A percentile compares a stretch with the other conserved stretches of the same genome.
Conservation (phyloP, 23 tunicate genomes). For the Diplosoma virens region DNA sequence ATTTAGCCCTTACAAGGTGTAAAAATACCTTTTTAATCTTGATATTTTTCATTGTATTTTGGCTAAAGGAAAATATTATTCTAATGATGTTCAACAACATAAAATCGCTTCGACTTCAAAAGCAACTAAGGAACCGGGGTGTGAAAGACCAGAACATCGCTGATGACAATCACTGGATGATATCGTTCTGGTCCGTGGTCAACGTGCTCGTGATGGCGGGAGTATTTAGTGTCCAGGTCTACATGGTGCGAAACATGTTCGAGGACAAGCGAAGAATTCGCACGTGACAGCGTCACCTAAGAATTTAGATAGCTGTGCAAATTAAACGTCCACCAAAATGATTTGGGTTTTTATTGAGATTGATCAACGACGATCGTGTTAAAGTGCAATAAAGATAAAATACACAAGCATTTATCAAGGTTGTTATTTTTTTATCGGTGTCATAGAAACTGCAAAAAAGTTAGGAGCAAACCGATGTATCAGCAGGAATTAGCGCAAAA, state of each 20-base stretch:
- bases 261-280: conserved; percentile 72
- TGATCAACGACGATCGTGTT: too few species aligned
- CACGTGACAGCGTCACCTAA: too few species aligned
- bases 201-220: conserved; percentile 71
- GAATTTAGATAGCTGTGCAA: too few species aligned
- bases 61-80: conserved; percentile 51
- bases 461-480: too few species aligned
- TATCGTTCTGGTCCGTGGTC: conserved; percentile 78
- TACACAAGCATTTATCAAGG: too few species aligned
- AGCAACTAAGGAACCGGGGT: conserved; percentile 64
- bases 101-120: conserved; percentile 73
- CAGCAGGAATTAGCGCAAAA: too few species aligned
- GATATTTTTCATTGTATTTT: not conserved
- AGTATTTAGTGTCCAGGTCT: conserved; percentile 71
- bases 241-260: conserved; percentile 85
- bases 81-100: conserved; percentile 57
- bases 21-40: not conserved
- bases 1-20: too few species aligned
- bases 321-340: too few species aligned
- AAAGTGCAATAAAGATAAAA: too few species aligned
- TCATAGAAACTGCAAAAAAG: too few species aligned
- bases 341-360: too few species aligned
- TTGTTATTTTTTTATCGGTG: too few species aligned
- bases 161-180: conserved; percentile 65
- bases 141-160: conserved; percentile 80